Percentiles rank a stretch among this genome's conserved stretches.
Evolutionary conservation across 2,797 vertebrate species (phyloP).

Genomic region (Orientallactaga sibirica): DNA sequence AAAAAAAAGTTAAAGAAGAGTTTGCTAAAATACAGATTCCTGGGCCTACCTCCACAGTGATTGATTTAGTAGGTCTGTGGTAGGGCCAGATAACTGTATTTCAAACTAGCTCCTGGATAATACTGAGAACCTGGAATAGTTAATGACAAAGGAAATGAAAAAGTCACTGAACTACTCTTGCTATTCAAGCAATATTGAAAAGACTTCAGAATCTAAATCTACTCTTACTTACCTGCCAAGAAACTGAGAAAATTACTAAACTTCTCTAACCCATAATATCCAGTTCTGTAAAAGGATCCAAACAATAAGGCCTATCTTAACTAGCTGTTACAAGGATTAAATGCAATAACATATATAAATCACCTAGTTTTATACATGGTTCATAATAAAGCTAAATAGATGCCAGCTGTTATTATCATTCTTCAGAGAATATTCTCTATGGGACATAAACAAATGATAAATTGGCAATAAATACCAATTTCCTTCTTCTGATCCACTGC

Average conservation of each 20-base stretch:
- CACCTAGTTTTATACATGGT: background rate
- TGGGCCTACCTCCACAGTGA: background rate
- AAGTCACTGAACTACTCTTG: background rate
- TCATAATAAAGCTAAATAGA: constrained; percentile 30
- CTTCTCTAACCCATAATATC: constrained; percentile 26
- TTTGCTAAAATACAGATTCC: background rate
- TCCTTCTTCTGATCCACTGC: background rate
- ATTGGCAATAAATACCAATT: background rate
- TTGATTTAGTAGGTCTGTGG: background rate
- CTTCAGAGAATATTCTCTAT: constrained; percentile 3
- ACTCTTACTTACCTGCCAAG: background rate
- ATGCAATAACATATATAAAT: background rate
- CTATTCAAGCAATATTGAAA: background rate
- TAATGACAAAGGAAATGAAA: background rate
- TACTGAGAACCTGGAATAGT: background rate
- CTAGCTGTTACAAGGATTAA: background rate
- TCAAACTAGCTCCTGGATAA: background rate
- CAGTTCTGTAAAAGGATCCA: background rate
- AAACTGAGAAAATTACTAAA: constrained; percentile 31
- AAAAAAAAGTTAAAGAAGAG: no score
- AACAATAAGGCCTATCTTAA: background rate
- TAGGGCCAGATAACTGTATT: background rate
- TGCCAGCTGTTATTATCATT: background rate
- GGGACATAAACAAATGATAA: background rate
- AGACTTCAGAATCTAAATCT: background rate